These are phyloP conservation scores for Oeneis ivallda DNA, from an alignment of 2,888 invertebrate species.

Conservation along the genomic window DNA sequence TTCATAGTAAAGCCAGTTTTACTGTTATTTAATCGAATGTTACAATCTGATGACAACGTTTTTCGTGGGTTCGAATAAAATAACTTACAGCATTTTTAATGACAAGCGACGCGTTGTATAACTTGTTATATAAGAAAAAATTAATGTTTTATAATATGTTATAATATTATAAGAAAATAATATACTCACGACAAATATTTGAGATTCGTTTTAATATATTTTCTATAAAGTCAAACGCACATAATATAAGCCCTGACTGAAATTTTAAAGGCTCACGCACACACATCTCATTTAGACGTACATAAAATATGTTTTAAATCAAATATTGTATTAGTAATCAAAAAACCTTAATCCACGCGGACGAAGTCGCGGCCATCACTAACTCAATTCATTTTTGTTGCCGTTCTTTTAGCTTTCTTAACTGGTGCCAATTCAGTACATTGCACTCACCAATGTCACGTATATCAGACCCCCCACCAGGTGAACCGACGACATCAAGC, in stretches of 20 bases:
- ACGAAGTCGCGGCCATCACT: too few species aligned
- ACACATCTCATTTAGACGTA: not conserved
- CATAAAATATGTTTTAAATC: too few species aligned
- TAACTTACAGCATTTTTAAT: slow-evolving; percentile 15
- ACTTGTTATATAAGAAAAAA: not conserved
- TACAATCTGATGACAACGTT: slow-evolving; percentile 11
- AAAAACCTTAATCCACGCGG: too few species aligned
- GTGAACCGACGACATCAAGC: too few species aligned
- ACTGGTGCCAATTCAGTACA: too few species aligned
- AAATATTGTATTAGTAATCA: too few species aligned
- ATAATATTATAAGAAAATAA: not conserved
- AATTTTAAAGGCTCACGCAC: not conserved
- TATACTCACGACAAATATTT: not conserved
- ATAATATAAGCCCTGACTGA: not conserved
- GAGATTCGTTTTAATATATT: not conserved
- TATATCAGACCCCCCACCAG: too few species aligned
- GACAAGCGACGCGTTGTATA: slow-evolving; percentile 13
- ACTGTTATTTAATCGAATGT: not conserved
- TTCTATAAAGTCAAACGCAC: not conserved
- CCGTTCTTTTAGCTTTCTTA: too few species aligned
- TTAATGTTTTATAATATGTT: not conserved
- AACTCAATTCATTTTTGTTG: too few species aligned
- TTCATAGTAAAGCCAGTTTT: too few species aligned
- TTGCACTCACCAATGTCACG: too few species aligned
- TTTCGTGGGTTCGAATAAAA: slow-evolving; percentile 29